Base-by-base conservation (phyloP, 1,140 invertebrate genomes). In the Dolichoris vasculosae region DNA sequence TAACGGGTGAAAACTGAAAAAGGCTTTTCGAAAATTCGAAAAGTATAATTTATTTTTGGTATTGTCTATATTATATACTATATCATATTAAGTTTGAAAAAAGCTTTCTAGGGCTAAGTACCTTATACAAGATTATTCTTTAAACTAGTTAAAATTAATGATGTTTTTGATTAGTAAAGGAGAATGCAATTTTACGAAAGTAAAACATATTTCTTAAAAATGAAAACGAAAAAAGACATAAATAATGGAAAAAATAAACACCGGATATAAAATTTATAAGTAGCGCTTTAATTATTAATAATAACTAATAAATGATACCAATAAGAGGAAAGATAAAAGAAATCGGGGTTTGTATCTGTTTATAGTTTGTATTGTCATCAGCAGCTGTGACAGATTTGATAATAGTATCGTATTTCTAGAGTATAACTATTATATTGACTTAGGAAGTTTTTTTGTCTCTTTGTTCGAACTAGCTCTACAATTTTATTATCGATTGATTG, bases 21-120 rank as follows among this genome's bases (percentile, higher is more conserved):
- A 26, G 9, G 32, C 67, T 67, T 59, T 67, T n/a, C 2, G 23
- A 35, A 40, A 76, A 67, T 38, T 38, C 40, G 26, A 20, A 78
- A 75, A 59, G 23, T 64, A 35, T 38, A n/a, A 43, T 84, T 35
- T 76, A 78, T 69, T 76, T 84, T 38, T 69, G 69, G 69, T 55
- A 78, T 69, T 69, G 32, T 32, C 9, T 23, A n/a, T 13, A 38
- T 59, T 67, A 30, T 35, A 40, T 40, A 40, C n/a, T 35, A 20
- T 32, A 30, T 48, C 2, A 13, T 38, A 0, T 43, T 17, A 1
- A 8, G 2, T 73, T 23, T 4, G 20, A 11, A 17, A 26, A 40
- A n/a, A 26, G 15, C 0, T 46, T 43, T 73, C 32, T 51, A 64
- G 6, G 32, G 32, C 48, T 23, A 69, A 30, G 23, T 55, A 20